Base-by-base conservation (phyloP, 2,113 vertebrate species). In the Siniperca chuatsi region DNA sequence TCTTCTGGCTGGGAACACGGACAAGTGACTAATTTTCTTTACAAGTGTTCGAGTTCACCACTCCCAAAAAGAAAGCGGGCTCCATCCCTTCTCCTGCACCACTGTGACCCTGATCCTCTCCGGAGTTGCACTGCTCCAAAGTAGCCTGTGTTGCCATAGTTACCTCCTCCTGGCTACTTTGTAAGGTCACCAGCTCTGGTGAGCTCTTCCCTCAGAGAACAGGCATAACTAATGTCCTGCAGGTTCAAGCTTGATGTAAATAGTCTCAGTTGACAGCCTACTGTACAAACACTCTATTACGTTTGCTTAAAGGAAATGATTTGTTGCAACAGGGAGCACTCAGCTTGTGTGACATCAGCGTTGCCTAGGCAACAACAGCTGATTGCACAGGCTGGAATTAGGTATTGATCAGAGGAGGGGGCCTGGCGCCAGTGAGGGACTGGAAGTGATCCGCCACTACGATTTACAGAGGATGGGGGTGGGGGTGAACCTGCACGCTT, bases 251-350 rank as follows among this genome's bases (percentile, higher is more conserved):
- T 95, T 97, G 96, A 97, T 97, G 97, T 97, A 97, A 97, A 97
- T 97, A 96, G 96, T 97, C 97, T 97, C 96, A 95, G 95, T 94
- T 97, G 97, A 97, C 97, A 97, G 96, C 89, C 83, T 94, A 97
- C 96, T 97, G 96, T 98, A 97, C 96, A 97, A 97, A 97, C 97
- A 97, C 97, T 98, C 97, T 97, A 97, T 99, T 99, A 97, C 94
- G 95, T 96, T 97, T 97, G 96, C 96, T 98, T 97, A 97, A 97
- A 97, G 96, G 96, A 97, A 98, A 98, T 97, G 97, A 98, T 99
- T 99, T 98, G 97, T 97, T 96, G 97, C 96, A 97, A 96, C 95
- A 96, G 96, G 94, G 93, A 92, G 97, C 96, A 96, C 97, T 97
- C 97, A 97, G 97, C 97, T 96, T 96, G 96, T 66, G 97, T 98